Percentiles rank a stretch among this genome's conserved stretches.
Evolutionary conservation across 2,888 invertebrate species (phyloP).

Genomic region (Cabera pusaria): DNA sequence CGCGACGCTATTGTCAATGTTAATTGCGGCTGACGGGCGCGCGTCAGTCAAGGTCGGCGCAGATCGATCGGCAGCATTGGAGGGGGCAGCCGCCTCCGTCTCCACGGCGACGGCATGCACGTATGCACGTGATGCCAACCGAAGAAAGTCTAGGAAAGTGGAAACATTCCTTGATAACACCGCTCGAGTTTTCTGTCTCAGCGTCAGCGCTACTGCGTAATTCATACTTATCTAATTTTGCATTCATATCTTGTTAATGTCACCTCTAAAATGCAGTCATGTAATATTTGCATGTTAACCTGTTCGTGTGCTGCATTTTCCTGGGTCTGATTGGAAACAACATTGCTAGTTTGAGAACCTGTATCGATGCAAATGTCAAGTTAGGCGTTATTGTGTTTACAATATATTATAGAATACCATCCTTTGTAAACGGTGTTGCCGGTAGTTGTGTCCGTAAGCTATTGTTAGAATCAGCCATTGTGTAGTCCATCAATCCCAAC

Average conservation of each 20-base stretch:
- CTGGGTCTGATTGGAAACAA: slow-evolving; percentile 12
- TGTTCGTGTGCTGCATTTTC: slow-evolving; percentile 10
- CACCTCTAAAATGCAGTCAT: slow-evolving; percentile 26
- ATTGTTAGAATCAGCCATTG: slow-evolving; percentile 55
- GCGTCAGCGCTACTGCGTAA: slow-evolving; percentile 40
- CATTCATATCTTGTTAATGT: slow-evolving; percentile 21
- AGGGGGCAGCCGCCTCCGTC: slow-evolving; percentile 47
- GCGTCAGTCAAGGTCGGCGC: slow-evolving; percentile 72
- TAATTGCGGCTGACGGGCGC: slow-evolving; percentile 64
- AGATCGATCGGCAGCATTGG: slow-evolving; percentile 60
- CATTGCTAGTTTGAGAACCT: slow-evolving; percentile 11
- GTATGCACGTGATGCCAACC: slow-evolving; percentile 54
- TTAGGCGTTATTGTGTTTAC: slow-evolving; percentile 18
- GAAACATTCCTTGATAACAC: slow-evolving; percentile 66
- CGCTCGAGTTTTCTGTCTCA: slow-evolving; percentile 39
- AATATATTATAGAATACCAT: slow-evolving; percentile 16
- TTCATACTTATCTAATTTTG: slow-evolving; percentile 37
- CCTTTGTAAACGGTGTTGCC: slow-evolving; percentile 45
- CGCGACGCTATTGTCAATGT: slow-evolving; percentile 70
- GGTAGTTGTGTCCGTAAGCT: slow-evolving; percentile 50
- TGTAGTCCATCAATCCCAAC: slow-evolving; percentile 48
- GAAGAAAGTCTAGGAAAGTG: slow-evolving; percentile 77
- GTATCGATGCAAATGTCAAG: slow-evolving; percentile 26
- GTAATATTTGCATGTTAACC: slow-evolving; percentile 26
- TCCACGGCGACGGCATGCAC: slow-evolving; percentile 52